Evolutionary conservation across 2,797 vertebrate genomes (phyloP).

Genomic region (Intellagama lesueurii): DNA sequence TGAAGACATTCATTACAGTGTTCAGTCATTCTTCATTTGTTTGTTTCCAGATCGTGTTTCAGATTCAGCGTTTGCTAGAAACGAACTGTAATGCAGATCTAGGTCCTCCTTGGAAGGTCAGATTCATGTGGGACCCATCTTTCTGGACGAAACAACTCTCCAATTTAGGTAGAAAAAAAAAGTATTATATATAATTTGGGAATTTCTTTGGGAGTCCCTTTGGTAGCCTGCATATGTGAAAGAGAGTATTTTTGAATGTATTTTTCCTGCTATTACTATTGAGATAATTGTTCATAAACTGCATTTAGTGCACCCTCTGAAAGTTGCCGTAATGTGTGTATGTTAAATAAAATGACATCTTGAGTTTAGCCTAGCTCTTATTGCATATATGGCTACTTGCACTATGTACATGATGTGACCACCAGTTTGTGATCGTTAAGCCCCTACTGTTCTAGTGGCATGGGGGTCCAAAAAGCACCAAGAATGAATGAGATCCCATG

Average conservation of each 20-base stretch:
- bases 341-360: not conserved
- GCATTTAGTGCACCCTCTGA: not conserved
- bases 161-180: constrained; percentile 83
- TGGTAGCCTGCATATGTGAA: not conserved
- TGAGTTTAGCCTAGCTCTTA: not conserved
- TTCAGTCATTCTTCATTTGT: constrained; percentile 31
- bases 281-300: not conserved
- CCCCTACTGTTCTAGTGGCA: not conserved
- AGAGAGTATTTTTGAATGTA: not conserved
- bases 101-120: constrained; percentile 90
- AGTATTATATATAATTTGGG: not conserved
- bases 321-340: not conserved
- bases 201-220: not conserved
- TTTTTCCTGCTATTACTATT: not conserved
- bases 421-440: not conserved
- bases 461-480: not conserved
- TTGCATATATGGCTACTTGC: not conserved
- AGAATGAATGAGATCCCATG: not conserved
- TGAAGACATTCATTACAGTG: not conserved
- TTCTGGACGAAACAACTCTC: constrained; percentile 97
- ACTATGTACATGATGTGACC: not conserved
- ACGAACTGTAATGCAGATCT: constrained; percentile 84
- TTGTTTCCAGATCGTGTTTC: constrained; percentile 90
- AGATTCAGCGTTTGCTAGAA: constrained; percentile 94
- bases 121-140: constrained; percentile 96